Conservation (phyloP, 1,140 invertebrate genomes). For the Heliconius nattereri region DNA sequence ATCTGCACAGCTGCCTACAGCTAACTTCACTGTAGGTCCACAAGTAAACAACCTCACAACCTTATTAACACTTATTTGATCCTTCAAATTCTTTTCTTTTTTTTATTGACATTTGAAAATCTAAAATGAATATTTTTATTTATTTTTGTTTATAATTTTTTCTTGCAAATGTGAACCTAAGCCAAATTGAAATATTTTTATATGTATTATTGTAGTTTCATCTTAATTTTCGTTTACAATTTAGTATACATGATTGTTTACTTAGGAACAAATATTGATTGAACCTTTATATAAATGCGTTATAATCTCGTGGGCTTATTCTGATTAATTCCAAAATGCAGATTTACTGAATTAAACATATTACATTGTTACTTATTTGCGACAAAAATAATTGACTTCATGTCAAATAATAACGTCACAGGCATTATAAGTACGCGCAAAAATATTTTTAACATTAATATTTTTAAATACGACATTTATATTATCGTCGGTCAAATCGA, state of each 20-base stretch:
- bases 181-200: too few relatives aligned
- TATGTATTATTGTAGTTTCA: too few relatives aligned
- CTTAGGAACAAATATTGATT: not conserved
- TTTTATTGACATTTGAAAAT: not conserved
- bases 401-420: not conserved
- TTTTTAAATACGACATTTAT: conserved; percentile 1
- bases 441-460: not conserved
- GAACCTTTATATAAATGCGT: not conserved
- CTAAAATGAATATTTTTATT: too few relatives aligned
- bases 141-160: too few relatives aligned
- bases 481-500: not conserved
- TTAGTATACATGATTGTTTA: not conserved
- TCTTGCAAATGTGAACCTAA: too few relatives aligned
- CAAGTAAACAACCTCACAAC: conserved; percentile 1
- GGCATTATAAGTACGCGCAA: not conserved
- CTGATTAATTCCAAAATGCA: not conserved
- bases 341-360: not conserved
- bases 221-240: too few relatives aligned
- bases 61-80: not conserved
- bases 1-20: too few relatives aligned
- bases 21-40: not conserved
- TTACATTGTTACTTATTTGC: not conserved
- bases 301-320: not conserved
- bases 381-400: not conserved
- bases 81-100: not conserved